Conservation (phyloP, 2,888 invertebrate species). For the Drosophila anomalata region DNA sequence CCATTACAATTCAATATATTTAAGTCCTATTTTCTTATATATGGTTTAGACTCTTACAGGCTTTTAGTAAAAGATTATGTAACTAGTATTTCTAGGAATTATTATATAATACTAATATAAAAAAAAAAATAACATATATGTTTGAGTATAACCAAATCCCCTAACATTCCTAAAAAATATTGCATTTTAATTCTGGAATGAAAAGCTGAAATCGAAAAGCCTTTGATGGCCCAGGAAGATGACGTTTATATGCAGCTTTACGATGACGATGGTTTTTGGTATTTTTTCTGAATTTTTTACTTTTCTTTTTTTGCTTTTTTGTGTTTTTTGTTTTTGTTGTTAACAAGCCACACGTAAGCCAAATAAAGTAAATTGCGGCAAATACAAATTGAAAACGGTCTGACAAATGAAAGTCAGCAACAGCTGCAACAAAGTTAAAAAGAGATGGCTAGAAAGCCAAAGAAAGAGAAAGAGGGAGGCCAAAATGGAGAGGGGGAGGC, state of each 20-base stretch:
- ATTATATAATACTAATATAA: too few species aligned
- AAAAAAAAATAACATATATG: too few species aligned
- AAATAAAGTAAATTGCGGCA: slow-evolving; percentile 45
- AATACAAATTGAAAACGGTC: slow-evolving; percentile 46
- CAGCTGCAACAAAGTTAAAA: slow-evolving; percentile 50
- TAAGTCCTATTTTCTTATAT: too few species aligned
- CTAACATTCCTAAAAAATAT: neutral
- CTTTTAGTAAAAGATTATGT: too few species aligned
- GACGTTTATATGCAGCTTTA: neutral
- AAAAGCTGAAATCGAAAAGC: neutral
- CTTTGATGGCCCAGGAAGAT: neutral
- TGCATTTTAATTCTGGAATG: neutral
- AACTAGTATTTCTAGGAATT: too few species aligned
- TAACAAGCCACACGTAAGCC: slow-evolving; percentile 40
- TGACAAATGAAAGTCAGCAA: slow-evolving; percentile 59
- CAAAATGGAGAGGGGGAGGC: neutral
- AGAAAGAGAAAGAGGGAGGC: neutral
- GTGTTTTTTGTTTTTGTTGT: slow-evolving; percentile 16
- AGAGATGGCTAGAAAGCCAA: slow-evolving; percentile 3
- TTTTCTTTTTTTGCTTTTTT: neutral
- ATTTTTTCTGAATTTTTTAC: slow-evolving; percentile 3
- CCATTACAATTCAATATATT: too few species aligned
- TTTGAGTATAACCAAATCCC: neutral
- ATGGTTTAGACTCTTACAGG: too few species aligned
- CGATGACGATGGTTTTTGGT: slow-evolving; percentile 24